phyloP scores from a whole-genome alignment of 2,797 vertebrate species.

The Silurus lanzhouensis region DNA sequence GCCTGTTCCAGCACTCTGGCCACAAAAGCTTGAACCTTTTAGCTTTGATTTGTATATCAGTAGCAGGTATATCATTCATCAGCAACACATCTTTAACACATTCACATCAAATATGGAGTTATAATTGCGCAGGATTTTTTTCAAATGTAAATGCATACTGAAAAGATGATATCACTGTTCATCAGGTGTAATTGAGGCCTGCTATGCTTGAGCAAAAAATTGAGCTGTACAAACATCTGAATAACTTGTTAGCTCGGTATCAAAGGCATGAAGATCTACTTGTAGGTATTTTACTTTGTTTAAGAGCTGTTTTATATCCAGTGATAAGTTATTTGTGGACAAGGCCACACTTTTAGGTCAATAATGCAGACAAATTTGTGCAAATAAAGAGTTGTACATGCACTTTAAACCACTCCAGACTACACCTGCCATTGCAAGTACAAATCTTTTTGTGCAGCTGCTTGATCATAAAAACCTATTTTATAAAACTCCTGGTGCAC shows the following conservation, averaged over 20 bases:
- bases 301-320: background rate
- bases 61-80: background rate
- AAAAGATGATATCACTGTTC: background rate
- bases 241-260: background rate
- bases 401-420: background rate
- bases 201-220: background rate
- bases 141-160: background rate
- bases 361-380: background rate
- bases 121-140: background rate
- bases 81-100: background rate
- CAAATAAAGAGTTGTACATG: background rate
- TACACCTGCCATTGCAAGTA: too few species aligned
- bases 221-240: background rate
- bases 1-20: background rate
- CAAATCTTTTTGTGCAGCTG: background rate
- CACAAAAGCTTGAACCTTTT: background rate
- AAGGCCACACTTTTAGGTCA: background rate
- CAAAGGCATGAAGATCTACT: background rate
- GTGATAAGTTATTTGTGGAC: background rate
- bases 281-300: background rate
- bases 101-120: background rate
- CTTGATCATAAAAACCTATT: background rate
- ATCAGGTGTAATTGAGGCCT: background rate
- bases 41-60: constrained; percentile 7
- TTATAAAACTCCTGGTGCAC: background rate